Conservation (phyloP, 2,113 vertebrate genomes). For the Stegastes partitus region DNA sequence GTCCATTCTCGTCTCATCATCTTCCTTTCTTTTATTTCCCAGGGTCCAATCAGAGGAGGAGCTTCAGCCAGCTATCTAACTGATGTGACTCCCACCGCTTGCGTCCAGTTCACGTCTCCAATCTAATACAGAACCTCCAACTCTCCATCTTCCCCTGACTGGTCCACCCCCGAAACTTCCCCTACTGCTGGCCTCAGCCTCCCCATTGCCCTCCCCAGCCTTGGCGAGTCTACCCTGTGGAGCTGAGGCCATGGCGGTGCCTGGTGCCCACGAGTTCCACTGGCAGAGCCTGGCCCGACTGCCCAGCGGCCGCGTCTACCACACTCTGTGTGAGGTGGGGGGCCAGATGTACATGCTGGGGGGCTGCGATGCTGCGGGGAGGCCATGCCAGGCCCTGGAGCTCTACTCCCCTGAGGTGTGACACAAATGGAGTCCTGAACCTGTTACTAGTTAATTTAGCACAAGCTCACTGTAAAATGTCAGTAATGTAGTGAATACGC, state of each 20-base stretch:
- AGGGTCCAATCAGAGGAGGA: conserved; percentile 43
- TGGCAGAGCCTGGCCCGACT: conserved; percentile 94
- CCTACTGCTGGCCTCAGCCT: conserved; percentile 6
- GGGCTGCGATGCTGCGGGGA: conserved; percentile 92
- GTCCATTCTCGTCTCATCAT: conserved; percentile 3
- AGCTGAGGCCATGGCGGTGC: conserved; percentile 87
- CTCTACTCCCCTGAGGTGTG: conserved; percentile 92
- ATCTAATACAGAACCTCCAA: conserved; percentile 21
- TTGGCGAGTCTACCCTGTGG: conserved; percentile 18
- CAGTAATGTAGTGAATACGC: background rate
- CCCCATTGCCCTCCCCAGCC: background rate
- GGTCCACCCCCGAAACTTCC: conserved; percentile 1
- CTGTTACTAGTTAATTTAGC: too few relatives aligned
- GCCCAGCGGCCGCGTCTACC: conserved; percentile 92
- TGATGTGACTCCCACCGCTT: conserved; percentile 18
- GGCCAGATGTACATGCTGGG: conserved; percentile 95
- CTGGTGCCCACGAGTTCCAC: conserved; percentile 91
- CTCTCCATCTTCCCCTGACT: conserved; percentile 6
- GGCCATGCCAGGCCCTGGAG: conserved; percentile 90
- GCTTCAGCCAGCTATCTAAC: conserved; percentile 26
- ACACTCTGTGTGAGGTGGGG: conserved; percentile 90
- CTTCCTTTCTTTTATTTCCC: conserved; percentile 16
- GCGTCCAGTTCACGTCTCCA: conserved; percentile 7
- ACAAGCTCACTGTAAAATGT: background rate
- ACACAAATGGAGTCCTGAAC: background rate